Percentiles rank a stretch among this genome's conserved stretches.
These are phyloP conservation scores for Sacculina carcini DNA, from an alignment of 2,888 invertebrate species.

Conservation along the genomic window DNA sequence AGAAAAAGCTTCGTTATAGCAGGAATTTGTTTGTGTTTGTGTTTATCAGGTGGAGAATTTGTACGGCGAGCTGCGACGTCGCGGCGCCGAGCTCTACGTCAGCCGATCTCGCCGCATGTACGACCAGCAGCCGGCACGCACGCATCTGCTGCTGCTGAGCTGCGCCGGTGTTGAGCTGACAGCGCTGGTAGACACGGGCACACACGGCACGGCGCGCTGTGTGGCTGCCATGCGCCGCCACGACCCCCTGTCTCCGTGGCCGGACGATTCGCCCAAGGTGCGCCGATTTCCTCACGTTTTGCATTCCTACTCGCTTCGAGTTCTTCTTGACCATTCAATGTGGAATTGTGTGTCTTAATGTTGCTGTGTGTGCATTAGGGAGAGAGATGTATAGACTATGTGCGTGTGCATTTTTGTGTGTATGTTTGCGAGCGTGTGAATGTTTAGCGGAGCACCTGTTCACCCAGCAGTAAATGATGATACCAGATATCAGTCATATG, in stretches of 20 bases:
- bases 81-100: conserved; percentile 83
- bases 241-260: conserved; percentile 26
- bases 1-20: too few species aligned
- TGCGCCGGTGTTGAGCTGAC: conserved; percentile 43
- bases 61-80: conserved; percentile 54
- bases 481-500: too few species aligned
- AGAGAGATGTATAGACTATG: not conserved
- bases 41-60: conserved; percentile 23
- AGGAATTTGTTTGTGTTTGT: too few species aligned
- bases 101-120: conserved; percentile 54
- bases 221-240: conserved; percentile 45
- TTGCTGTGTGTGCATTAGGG: not conserved
- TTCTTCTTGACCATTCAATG: too few species aligned
- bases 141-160: conserved; percentile 60
- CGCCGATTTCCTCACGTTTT: too few species aligned
- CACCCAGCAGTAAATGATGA: not conserved
- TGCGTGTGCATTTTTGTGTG: too few species aligned
- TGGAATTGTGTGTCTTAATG: too few species aligned
- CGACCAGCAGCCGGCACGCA: conserved; percentile 33
- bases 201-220: conserved; percentile 55
- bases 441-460: too few species aligned
- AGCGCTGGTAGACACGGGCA: conserved; percentile 58
- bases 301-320: too few species aligned
- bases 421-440: too few species aligned
- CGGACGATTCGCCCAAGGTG: too few species aligned